phyloP scores from a whole-genome alignment of 1,140 invertebrate species.

The Palaemon carinicauda region DNA sequence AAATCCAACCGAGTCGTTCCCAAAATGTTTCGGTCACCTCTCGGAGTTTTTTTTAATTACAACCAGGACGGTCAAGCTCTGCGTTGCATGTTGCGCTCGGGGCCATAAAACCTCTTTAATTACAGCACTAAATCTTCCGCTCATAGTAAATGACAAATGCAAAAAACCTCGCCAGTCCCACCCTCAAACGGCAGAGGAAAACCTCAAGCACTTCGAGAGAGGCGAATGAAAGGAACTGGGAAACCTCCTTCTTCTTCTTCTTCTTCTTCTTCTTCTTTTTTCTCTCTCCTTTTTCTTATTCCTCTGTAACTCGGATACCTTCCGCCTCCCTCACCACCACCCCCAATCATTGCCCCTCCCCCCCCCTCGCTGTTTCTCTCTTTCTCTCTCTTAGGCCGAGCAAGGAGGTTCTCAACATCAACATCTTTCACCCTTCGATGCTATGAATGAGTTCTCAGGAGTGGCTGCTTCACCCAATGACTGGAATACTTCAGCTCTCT shows the following conservation, averaged over 20 bases:
- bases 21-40: not conserved
- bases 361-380: not conserved
- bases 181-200: not conserved
- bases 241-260: not conserved
- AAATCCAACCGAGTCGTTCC: not conserved
- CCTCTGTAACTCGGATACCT: not conserved
- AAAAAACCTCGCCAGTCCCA: not conserved
- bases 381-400: not conserved
- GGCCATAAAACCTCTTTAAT: not conserved
- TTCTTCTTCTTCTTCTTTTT: not conserved
- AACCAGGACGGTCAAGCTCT: not conserved
- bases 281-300: not conserved
- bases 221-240: not conserved
- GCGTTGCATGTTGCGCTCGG: not conserved
- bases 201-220: not conserved
- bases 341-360: too few relatives aligned
- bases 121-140: not conserved
- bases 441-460: not conserved
- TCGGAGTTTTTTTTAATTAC: not conserved
- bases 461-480: not conserved
- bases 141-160: conserved; percentile 2
- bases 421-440: not conserved
- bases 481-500: too few relatives aligned
- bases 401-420: not conserved
- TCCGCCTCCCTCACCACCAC: not conserved